Evolutionary conservation across 2,797 vertebrate species (phyloP), one percentile per base, ranked within the genome.

Genomic region (Ceyx erithaca): DNA sequence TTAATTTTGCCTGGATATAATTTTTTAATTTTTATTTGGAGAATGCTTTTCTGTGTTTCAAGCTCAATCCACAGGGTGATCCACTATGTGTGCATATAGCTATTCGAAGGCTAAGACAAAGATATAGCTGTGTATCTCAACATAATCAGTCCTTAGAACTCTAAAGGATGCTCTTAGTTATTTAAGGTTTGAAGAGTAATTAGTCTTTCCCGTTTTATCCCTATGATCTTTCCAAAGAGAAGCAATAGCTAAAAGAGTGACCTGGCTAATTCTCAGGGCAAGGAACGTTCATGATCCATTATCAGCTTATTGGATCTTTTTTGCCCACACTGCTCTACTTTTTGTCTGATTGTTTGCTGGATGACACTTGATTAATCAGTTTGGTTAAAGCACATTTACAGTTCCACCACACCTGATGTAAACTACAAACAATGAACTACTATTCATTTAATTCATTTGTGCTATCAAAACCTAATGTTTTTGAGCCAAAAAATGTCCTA

Each of bases 131-230:
- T 35, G 64, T 35, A 45, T 40, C 55, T 17, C 51, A 62, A 85
- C 6, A 7, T 9, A 87, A 88, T n/a, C 12, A 40, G 28, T n/a
- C 21, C 41, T 45, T 2, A 80, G 43, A 91, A 63, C 26, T 30
- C 77, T 49, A 91, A 69, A 63, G 43, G 76, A 86, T 52, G 19
- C 35, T 91, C 31, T 69, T 62, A 62, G 80, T 77, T 92, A 80
- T 75, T 83, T 70, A 95, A 93, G 61, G n/a, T 20, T 75, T 46
- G 14, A 84, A 83, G 30, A 79, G 80, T 51, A 80, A 80, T 86
- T 77, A 92, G 41, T 75, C 54, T 67, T 92, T 46, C 28, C 48
- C 78, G 40, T 37, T 76, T 61, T 54, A 85, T 55, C 57, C 43
- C 51, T 64, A 16, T n/a, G 61, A 91, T 62, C 76, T 85, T 85